Conservation (phyloP, 2,113 vertebrate species). For the Menura novaehollandiae region DNA sequence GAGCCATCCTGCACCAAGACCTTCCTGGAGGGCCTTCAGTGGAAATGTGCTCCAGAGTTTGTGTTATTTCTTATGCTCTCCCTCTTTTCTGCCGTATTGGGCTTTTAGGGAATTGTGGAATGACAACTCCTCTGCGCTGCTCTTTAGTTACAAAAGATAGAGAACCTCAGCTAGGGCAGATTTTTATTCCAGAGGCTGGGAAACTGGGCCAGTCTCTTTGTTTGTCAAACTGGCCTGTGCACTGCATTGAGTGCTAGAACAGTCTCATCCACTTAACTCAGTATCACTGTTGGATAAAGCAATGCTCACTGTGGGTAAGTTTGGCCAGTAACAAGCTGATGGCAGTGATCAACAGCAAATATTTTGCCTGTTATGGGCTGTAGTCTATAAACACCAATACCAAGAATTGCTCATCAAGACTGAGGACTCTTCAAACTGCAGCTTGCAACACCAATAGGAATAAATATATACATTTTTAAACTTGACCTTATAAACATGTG, state of each 20-base stretch:
- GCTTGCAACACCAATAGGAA: not conserved
- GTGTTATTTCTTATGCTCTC: not conserved
- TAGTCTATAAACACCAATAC: not conserved
- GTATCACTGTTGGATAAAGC: not conserved
- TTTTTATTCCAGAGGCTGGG: not conserved
- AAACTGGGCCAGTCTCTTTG: not conserved
- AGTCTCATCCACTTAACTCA: not conserved
- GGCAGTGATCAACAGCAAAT: not conserved
- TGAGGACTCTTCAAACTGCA: not conserved
- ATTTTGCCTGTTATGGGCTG: not conserved
- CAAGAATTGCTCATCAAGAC: not conserved
- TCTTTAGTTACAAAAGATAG: not conserved
- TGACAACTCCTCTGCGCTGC: not conserved
- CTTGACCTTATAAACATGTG: conserved; percentile 1
- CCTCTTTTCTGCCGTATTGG: not conserved
- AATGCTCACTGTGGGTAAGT: not conserved
- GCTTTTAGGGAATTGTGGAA: not conserved
- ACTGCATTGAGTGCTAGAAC: not conserved
- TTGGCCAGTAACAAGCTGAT: not conserved
- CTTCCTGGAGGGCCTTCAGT: not conserved
- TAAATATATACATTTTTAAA: conserved; percentile 33
- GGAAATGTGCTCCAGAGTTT: not conserved
- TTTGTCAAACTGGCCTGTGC: not conserved
- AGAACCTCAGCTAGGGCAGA: not conserved
- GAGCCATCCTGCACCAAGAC: not conserved